A percentile compares a stretch with the other conserved stretches of the same genome.
These are phyloP conservation scores for Phrynocephalus vlangalii DNA, from an alignment of 2,797 vertebrate species.

Conservation along the genomic window DNA sequence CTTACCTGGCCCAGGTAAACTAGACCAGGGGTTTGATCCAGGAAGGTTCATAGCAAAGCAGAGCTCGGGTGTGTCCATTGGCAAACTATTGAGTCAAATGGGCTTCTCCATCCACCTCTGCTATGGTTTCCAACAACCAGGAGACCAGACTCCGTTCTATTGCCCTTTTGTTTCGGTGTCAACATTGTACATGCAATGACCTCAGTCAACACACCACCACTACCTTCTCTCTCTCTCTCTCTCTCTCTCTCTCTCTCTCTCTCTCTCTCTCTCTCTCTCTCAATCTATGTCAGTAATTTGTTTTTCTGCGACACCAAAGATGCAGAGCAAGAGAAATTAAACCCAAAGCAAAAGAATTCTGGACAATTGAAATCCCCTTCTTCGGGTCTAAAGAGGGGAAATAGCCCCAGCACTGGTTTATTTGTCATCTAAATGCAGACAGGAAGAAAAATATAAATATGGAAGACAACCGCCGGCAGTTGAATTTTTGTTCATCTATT, in stretches of 20 bases:
- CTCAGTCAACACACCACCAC: conserved; percentile 2
- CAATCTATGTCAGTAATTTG: conserved; percentile 1
- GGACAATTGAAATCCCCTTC: conserved; percentile 47
- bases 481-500: conserved; percentile 59
- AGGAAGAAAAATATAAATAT: conserved; percentile 74
- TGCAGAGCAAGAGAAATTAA: neutral
- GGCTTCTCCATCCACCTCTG: conserved; percentile 38
- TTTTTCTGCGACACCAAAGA: conserved; percentile 3
- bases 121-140: conserved; percentile 21
- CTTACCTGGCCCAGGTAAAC: too few relatives aligned
- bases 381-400: conserved; percentile 28
- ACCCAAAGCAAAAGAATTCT: conserved; percentile 45
- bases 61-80: conserved; percentile 53
- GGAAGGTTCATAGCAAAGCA: conserved; percentile 46
- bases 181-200: neutral
- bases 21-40: conserved; percentile 25
- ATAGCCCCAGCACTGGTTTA: conserved; percentile 54
- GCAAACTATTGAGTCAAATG: conserved; percentile 40
- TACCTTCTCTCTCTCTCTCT: neutral
- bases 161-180: neutral
- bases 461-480: conserved; percentile 64
- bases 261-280: too few relatives aligned
- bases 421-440: conserved; percentile 69
- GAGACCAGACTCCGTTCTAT: conserved; percentile 25
- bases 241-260: too few relatives aligned